Evolutionary conservation across 2,113 vertebrate genomes (phyloP).

Genomic region (Orientallactaga bullata): DNA sequence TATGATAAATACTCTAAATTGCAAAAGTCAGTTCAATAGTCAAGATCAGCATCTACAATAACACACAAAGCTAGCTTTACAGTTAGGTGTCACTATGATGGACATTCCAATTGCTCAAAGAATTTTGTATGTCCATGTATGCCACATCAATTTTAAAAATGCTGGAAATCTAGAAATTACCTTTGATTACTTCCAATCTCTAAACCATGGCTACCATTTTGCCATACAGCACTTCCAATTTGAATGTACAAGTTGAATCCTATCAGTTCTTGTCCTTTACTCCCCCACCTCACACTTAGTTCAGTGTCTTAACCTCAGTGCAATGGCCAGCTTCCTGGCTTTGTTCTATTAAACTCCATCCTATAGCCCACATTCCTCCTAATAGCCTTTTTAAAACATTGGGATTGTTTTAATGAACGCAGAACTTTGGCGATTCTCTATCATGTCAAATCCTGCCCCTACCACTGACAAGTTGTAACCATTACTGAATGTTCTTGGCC

Average conservation of each 20-base stretch:
- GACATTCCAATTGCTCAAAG: not conserved
- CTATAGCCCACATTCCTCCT: not conserved
- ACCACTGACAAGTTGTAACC: not conserved
- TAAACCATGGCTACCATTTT: not conserved
- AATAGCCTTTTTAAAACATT: constrained; percentile 32
- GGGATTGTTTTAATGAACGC: not conserved
- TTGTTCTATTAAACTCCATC: not conserved
- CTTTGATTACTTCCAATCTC: not conserved
- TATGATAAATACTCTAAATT: not conserved
- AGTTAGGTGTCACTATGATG: not conserved
- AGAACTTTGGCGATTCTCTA: not conserved
- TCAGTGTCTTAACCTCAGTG: not conserved
- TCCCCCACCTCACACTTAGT: not conserved
- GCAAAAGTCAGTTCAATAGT: not conserved
- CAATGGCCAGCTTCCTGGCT: not conserved
- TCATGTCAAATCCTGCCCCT: not conserved
- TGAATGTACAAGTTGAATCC: not conserved
- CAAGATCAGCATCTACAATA: not conserved
- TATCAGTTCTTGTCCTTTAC: not conserved
- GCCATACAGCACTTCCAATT: not conserved
- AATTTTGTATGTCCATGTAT: not conserved
- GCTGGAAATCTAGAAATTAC: constrained; percentile 24
- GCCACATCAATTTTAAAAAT: not conserved
- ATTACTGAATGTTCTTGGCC: not conserved
- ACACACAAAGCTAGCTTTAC: not conserved